Base-by-base conservation (phyloP, 2,113 vertebrate species). In the Tachuris rubrigastra region DNA sequence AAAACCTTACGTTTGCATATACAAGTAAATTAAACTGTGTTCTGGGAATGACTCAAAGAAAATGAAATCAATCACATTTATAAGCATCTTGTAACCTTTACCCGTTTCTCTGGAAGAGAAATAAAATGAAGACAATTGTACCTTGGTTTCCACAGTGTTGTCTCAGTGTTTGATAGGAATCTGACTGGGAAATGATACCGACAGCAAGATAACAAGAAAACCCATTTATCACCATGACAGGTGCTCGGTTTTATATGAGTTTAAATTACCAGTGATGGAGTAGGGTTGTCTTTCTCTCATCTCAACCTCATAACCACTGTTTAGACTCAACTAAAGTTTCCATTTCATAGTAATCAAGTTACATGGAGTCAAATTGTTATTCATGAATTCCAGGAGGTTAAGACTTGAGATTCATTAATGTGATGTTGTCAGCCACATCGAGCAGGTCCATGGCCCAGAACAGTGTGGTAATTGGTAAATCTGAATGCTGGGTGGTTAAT, bases 151-250 rank as follows among this genome's bases (percentile, higher is more conserved):
- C 44, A 49, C 56, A 72, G 59, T 83, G 72, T 75, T 94, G 82
- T 95, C 68, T 90, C 42, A 22, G 56, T 82, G 41, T 95, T 96
- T 94, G 91, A 96, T 96, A 92, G 60, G 85, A 94, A 97, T 97
- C 69, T 93, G 95, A 96, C 89, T 92, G 90, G 94, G 95, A 97
- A 97, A 97, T 95, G 85, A 96, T 97, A 97, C 76, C 37, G 85
- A 96, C 89, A 93, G 89, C 5, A 22, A 97, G 94, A 97, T 97
- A 97, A 98, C 80, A 98, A 97, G 89, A 96, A 97, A 97, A 93
- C 59, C 73, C 81, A 98, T 97, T 94, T 93, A 97, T 98, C 97
- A 98, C 56, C 78, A 46, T 97, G 95, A 96, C 67, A 81, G 93
- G 50, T 86, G 59, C 88, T 97, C 8, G 56, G 71, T 91, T 97